Conservation (phyloP, 2,797 vertebrate genomes). For the Pipistrellus pipistrellus region DNA sequence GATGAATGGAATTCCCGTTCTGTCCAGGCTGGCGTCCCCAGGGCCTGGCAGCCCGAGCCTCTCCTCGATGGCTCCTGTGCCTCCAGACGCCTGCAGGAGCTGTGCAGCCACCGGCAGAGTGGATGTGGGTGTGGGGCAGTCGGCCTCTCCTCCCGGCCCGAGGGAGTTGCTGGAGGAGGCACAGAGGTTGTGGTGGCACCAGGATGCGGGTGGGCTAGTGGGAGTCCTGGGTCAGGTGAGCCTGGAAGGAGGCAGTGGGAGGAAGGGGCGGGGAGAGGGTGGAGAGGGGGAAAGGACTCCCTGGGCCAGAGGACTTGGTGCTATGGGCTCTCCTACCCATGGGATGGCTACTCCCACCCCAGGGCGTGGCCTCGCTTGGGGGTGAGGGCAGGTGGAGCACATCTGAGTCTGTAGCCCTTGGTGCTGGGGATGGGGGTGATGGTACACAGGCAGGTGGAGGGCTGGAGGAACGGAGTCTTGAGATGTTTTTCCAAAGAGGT, state of each 20-base stretch:
- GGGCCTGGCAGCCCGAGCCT: background rate
- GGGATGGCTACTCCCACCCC: background rate
- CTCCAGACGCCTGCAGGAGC: background rate
- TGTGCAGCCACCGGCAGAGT: background rate
- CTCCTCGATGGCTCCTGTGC: background rate
- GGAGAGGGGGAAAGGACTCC: background rate
- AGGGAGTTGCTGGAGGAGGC: background rate
- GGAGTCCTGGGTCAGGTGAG: background rate
- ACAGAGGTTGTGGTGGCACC: background rate
- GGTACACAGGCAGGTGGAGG: background rate
- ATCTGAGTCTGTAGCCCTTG: background rate
- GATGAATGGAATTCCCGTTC: constrained; percentile 42
- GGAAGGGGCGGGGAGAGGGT: background rate
- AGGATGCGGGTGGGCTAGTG: background rate
- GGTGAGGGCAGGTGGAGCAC: background rate
- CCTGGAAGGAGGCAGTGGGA: background rate
- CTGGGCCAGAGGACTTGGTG: background rate
- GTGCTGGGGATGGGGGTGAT: background rate
- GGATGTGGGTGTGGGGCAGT: background rate
- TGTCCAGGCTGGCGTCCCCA: background rate
- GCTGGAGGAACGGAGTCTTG: background rate
- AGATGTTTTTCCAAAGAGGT: constrained; percentile 26
- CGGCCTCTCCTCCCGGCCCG: background rate
- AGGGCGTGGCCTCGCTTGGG: background rate
- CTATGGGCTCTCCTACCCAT: background rate